phyloP scores from a whole-genome alignment of 2,888 invertebrate genomes.

The Acanthosepion lycidas region DNA sequence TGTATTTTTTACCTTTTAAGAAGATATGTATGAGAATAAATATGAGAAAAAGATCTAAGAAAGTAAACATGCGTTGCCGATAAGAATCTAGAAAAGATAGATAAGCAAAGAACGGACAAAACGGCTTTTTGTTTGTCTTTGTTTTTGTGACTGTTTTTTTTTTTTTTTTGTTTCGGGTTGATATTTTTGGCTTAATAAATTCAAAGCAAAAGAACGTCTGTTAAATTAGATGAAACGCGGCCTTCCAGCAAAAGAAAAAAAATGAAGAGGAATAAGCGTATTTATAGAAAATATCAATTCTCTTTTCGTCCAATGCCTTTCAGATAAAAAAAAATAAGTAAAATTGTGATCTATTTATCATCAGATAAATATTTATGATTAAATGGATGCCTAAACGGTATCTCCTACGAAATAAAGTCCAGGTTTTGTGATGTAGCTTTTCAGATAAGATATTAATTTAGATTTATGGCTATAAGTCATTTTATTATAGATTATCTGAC shows the following conservation, averaged over 20 bases:
- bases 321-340: background rate
- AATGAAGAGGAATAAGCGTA: background rate
- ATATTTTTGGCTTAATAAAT: background rate
- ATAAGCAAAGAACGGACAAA: background rate
- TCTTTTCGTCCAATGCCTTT: background rate
- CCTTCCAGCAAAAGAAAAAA: background rate
- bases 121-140: background rate
- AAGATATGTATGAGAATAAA: background rate
- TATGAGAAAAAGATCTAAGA: background rate
- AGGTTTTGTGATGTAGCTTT: background rate
- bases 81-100: background rate
- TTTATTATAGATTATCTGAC: background rate
- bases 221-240: background rate
- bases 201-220: background rate
- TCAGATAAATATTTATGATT: slow-evolving; percentile 4
- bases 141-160: background rate
- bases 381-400: background rate
- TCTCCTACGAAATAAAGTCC: background rate
- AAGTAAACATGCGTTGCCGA: background rate
- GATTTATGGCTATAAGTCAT: background rate
- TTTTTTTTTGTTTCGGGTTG: background rate
- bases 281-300: background rate
- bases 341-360: background rate
- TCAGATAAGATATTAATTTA: slow-evolving; percentile 33
- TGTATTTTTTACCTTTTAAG: background rate